Evolutionary conservation across 2,113 vertebrate genomes (phyloP).

Genomic region (Daboia siamensis): DNA sequence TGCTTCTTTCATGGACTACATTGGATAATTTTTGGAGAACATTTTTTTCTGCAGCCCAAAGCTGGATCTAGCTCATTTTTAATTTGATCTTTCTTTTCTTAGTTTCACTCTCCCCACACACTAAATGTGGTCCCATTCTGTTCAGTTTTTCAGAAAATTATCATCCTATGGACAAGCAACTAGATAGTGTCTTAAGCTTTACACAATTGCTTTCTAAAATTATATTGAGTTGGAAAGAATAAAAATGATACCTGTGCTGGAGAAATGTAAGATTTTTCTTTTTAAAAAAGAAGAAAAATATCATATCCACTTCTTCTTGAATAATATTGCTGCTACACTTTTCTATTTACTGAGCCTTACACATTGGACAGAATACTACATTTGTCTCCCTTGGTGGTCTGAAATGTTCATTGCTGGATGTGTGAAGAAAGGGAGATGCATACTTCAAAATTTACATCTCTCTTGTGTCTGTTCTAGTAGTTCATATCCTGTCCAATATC

Average conservation of each 20-base stretch:
- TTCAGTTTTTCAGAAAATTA: background rate
- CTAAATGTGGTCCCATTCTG: background rate
- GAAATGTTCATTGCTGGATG: background rate
- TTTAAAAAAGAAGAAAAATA: background rate
- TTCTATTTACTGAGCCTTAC: background rate
- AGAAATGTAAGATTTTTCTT: background rate
- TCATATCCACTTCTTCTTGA: background rate
- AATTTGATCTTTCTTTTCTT: background rate
- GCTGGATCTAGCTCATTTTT: background rate
- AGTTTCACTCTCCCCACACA: background rate
- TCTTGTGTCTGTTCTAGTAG: background rate
- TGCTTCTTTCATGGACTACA: background rate
- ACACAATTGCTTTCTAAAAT: background rate
- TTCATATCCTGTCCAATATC: background rate
- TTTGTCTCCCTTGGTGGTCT: background rate
- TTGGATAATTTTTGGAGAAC: background rate
- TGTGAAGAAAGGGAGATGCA: background rate
- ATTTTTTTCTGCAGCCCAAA: background rate
- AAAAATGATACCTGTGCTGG: background rate
- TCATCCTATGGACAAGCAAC: background rate
- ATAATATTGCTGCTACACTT: slow-evolving; percentile 16
- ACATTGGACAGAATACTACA: background rate
- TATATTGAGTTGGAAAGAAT: background rate
- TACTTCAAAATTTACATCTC: background rate
- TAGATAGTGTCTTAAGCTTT: background rate